Conservation (phyloP, 1,140 invertebrate genomes). For the Paraescarpia echinospica region DNA sequence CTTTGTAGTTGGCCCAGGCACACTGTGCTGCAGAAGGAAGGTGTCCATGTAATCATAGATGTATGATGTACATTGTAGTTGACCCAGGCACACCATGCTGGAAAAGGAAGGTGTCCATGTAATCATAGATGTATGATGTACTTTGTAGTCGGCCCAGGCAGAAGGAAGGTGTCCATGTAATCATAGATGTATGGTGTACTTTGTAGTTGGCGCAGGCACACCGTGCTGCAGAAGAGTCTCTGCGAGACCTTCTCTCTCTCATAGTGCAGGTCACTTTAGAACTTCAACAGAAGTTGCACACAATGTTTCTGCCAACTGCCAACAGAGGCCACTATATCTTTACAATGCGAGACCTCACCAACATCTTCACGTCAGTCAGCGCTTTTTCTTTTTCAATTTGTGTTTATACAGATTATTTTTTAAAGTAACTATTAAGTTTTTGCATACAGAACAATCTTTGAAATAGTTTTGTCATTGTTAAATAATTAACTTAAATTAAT, state of each 20-base stretch:
- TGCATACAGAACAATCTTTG: slow-evolving; percentile 3
- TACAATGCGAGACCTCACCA: slow-evolving; percentile 49
- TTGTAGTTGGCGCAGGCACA: neutral
- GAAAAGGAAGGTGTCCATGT: too few relatives aligned
- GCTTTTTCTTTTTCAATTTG: neutral
- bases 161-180: neutral
- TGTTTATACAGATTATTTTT: too few relatives aligned
- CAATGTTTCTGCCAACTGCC: slow-evolving; percentile 54
- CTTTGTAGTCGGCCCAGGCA: too few relatives aligned
- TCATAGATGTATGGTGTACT: neutral
- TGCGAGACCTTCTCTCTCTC: slow-evolving; percentile 30
- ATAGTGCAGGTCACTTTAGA: slow-evolving; percentile 52
- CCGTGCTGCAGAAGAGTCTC: neutral
- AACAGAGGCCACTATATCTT: slow-evolving; percentile 57
- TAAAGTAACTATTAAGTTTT: neutral
- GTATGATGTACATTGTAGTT: too few relatives aligned
- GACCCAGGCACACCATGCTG: too few relatives aligned
- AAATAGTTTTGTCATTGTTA: neutral
- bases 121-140: too few relatives aligned
- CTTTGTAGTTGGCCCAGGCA: too few relatives aligned
- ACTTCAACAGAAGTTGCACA: slow-evolving; percentile 47
- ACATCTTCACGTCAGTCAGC: slow-evolving; percentile 51
- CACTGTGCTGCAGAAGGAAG: too few relatives aligned
- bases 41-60: too few relatives aligned
- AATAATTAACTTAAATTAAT: neutral